These are phyloP conservation scores for Rhinatrema bivittatum DNA, from an alignment of 2,797 vertebrate genomes.

Conservation along the genomic window DNA sequence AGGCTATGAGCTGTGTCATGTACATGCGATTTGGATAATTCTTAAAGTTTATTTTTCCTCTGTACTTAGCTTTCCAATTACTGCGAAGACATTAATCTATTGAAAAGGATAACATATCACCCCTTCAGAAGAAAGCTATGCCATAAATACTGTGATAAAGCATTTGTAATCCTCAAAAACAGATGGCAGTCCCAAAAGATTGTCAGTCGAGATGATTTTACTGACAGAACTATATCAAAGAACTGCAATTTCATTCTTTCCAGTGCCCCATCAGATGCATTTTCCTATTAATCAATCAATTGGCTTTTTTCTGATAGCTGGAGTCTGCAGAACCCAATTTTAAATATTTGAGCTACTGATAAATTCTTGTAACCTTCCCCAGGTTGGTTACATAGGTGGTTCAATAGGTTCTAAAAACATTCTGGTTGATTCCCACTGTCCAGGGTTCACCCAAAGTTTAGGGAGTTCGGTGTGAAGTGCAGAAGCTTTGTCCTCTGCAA, in stretches of 20 bases:
- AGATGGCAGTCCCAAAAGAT: constrained; percentile 47
- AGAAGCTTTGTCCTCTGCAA: too few relatives aligned
- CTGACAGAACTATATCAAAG: constrained; percentile 48
- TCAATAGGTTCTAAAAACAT: too few relatives aligned
- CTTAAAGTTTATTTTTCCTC: constrained; percentile 36
- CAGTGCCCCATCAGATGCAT: constrained; percentile 24
- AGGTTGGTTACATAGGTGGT: too few relatives aligned
- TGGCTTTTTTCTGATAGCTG: constrained; percentile 35
- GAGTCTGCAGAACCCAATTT: constrained; percentile 22
- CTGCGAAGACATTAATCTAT: constrained; percentile 42
- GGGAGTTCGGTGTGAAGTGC: too few relatives aligned
- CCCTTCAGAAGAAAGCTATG: constrained; percentile 44
- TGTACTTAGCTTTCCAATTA: constrained; percentile 41
- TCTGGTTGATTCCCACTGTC: too few relatives aligned
- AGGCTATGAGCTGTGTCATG: constrained; percentile 4
- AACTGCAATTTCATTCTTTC: constrained; percentile 19
- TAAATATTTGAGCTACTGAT: constrained; percentile 21
- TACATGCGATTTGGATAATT: constrained; percentile 40
- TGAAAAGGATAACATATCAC: constrained; percentile 42
- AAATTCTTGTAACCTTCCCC: too few relatives aligned
- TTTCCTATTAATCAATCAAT: constrained; percentile 46
- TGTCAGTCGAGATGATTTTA: constrained; percentile 48
- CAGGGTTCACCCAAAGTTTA: too few relatives aligned
- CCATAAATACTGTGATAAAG: constrained; percentile 58
- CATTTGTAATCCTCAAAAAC: constrained; percentile 55